Evolutionary conservation across 2,888 invertebrate species (phyloP).

Genomic region (Polietes domitor): DNA sequence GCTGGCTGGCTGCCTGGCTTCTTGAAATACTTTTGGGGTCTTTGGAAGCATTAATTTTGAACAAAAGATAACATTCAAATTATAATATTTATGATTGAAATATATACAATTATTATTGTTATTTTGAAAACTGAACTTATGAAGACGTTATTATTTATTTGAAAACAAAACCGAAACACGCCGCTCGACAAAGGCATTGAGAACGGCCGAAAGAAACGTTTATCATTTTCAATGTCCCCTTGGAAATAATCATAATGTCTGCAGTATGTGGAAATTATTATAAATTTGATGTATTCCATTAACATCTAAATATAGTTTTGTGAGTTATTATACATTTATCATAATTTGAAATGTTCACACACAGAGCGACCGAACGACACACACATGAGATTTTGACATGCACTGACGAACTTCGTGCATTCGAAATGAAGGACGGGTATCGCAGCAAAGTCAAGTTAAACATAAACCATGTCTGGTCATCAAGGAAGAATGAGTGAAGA

Average conservation of each 20-base stretch:
- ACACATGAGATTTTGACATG: no score
- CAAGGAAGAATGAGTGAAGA: no score
- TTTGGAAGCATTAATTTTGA: background rate
- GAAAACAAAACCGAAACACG: background rate
- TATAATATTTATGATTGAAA: slow-evolving; percentile 22
- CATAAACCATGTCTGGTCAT: background rate
- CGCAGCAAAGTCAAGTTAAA: background rate
- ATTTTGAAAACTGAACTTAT: slow-evolving; percentile 2
- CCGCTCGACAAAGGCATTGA: background rate
- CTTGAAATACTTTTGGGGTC: background rate
- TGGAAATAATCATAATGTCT: slow-evolving; percentile 5
- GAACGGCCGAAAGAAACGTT: background rate
- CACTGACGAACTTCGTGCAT: background rate
- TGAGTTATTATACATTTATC: background rate
- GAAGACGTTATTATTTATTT: slow-evolving; percentile 26
- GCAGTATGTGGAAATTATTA: slow-evolving; percentile 1
- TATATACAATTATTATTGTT: slow-evolving; percentile 18
- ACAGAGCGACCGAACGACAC: no score
- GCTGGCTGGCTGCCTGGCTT: background rate
- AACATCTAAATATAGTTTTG: slow-evolving; percentile 8
- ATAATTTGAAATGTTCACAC: background rate
- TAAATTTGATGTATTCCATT: background rate
- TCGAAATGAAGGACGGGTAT: background rate
- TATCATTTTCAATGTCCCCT: background rate
- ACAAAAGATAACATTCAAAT: slow-evolving; percentile 5